These are phyloP conservation scores for Oncorhynchus gorbuscha DNA, from an alignment of 2,113 vertebrate species.

Conservation along the genomic window DNA sequence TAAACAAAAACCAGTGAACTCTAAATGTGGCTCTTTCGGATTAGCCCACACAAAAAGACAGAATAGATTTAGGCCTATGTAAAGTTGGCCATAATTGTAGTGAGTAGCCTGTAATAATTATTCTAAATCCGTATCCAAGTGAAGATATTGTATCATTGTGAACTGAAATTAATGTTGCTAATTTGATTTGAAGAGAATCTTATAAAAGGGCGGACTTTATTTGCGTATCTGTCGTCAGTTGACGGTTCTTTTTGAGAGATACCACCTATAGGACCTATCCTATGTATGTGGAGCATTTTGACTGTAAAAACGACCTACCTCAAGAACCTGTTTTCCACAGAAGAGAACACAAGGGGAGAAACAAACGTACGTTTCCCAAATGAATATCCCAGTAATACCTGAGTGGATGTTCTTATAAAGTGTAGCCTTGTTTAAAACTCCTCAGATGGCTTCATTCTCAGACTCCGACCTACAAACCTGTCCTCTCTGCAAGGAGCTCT, in stretches of 20 bases:
- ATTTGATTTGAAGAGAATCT: not conserved
- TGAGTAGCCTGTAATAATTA: not conserved
- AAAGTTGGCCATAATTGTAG: not conserved
- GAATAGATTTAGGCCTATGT: not conserved
- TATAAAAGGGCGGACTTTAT: not conserved
- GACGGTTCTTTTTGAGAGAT: constrained; percentile 26
- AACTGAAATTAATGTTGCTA: not conserved
- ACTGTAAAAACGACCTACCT: constrained; percentile 52
- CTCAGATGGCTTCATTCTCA: constrained; percentile 89
- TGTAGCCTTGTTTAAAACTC: constrained; percentile 30
- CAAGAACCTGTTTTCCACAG: constrained; percentile 34
- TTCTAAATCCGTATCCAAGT: constrained; percentile 25
- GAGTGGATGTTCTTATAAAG: constrained; percentile 44
- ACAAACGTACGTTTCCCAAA: constrained; percentile 39
- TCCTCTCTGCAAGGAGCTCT: constrained; percentile 90
- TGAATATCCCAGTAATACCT: constrained; percentile 41
- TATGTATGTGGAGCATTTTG: constrained; percentile 19
- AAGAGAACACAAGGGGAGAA: constrained; percentile 1
- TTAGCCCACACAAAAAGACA: not conserved
- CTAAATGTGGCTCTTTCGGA: not conserved
- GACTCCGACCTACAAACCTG: constrained; percentile 92
- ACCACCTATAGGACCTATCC: not conserved
- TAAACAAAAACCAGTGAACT: not conserved
- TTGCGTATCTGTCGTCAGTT: constrained; percentile 26
- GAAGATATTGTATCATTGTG: constrained; percentile 1